Base-by-base conservation (phyloP, 2,888 invertebrate species). In the Teinopalpus imperialis region DNA sequence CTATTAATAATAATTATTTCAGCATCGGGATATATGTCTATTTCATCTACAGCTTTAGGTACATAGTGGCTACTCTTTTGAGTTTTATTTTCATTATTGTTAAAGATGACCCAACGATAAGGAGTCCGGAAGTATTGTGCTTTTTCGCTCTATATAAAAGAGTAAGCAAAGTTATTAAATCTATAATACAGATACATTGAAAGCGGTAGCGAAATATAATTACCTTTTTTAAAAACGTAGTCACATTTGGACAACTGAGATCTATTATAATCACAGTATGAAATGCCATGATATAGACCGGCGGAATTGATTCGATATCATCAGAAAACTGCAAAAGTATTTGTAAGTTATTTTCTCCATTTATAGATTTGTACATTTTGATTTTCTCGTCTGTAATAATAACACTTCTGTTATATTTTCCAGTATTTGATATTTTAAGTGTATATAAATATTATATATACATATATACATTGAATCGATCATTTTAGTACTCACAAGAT, bases 21-120 rank as follows among this genome's bases (percentile, higher is more conserved):
- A 1, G 72, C 67, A 46, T 87, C 81, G 7, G 76, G 62, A 7
- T 74, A 59, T 12, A 82, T 57, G 21, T 75, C 59, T 4, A 78
- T 54, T 26, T 66, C 51, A 1, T 45, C 24, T 2, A 77, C 47
- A 4, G 55, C 51, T 27, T 59, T 41, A 6, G 76, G 70, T 27
- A 77, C 50, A 6, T 57, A 37, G 10, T 41, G 52, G 4, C 56
- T 47, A n/a, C 49, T 27, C 1, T 43, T 49, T 14, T 55, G 40
- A 16, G 56, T 48, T 9, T 2, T 46, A n/a, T 27, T 9, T 6
- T 45, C 36, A 9, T 56, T 54, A 5, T 9, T 26, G 18, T 26
- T 3, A 6, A 85, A 53, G 0, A 87, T 48, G 21, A 88, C 65
- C 87, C 86, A 86, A 35, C 78, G 75, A 51, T 71, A 81, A 0